Evolutionary conservation across 2,797 vertebrate species (phyloP), one percentile per base, ranked within the genome.

Genomic region (Sternarchorhynchus goeldii): DNA sequence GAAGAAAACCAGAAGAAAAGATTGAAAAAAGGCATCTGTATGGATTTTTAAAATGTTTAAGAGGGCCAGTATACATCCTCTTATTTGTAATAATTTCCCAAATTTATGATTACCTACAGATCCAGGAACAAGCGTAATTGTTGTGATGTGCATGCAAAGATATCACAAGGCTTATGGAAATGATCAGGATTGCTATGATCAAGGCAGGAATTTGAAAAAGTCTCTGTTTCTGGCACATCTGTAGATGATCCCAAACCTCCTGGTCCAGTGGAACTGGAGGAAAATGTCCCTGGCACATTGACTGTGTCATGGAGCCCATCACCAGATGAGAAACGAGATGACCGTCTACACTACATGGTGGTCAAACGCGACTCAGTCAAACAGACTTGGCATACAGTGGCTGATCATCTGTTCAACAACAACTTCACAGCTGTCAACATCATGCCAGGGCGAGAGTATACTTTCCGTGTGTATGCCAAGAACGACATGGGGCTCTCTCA

Each of bases 401-500:
- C 93, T 0, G 93, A 94, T 75, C 89, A 85, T 16, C 86, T 97
- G 85, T 94, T 95, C 86, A 97, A 93, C 85, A 96, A 96, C 89
- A 95, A 90, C 84, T 95, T 92, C 85, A 98, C 96, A 0, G 89
- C 89, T 84, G 85, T 92, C 84, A 92, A 91, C 1, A 85, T 96
- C 84, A 83, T 96, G 87, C 91, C 95, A 0, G 95, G 95, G 53
- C 88, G 88, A 6, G 88, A 96, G 82, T 96, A 97, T 82, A 85
- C 91, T 82, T 97, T 97, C 87, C 90, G 94, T 0, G 91, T 97
- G 21, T 91, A 96, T 67, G 93, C 96, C 81, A 95, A 94, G 86
- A 97, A 95, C 21, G 91, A 90, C 81, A 88, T 96, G 88, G 95
- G 95, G 12, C 2, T 85, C 53, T 97, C 96, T 41, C 70, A 86